Conservation (phyloP, 2,797 vertebrate species). For the Crenuchus spilurus region DNA sequence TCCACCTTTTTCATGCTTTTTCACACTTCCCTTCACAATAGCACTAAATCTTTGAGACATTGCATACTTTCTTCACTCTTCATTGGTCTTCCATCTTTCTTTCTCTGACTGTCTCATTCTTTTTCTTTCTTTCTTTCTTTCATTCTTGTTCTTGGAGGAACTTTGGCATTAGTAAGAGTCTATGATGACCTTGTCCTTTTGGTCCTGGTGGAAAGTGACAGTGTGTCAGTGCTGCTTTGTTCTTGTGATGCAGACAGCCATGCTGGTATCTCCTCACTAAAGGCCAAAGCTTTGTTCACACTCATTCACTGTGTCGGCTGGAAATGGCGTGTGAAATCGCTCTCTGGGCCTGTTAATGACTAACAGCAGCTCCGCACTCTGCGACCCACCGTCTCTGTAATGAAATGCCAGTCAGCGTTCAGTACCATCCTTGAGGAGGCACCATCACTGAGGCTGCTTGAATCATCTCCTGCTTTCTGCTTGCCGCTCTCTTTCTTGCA, state of each 20-base stretch:
- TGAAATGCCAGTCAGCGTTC: not conserved
- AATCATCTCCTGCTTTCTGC: not conserved
- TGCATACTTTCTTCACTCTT: no score
- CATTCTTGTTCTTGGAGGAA: not conserved
- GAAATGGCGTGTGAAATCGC: slow-evolving; percentile 42
- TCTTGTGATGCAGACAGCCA: not conserved
- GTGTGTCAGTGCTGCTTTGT: slow-evolving; percentile 4
- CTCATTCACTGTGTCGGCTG: slow-evolving; percentile 20
- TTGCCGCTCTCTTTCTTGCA: not conserved
- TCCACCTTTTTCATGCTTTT: not conserved
- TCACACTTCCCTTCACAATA: not conserved
- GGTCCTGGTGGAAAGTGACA: not conserved
- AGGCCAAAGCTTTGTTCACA: slow-evolving; percentile 34
- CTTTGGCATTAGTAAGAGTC: not conserved
- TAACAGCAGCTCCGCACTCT: not conserved
- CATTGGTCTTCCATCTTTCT: no score
- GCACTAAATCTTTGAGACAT: not conserved
- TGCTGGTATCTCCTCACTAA: slow-evolving; percentile 27
- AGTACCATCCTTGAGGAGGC: not conserved
- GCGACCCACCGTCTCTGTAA: not conserved
- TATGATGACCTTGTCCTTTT: not conserved
- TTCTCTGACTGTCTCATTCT: not conserved
- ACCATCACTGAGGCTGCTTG: not conserved
- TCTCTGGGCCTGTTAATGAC: slow-evolving; percentile 25
- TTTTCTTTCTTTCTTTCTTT: not conserved